Percentiles rank a stretch among this genome's conserved stretches.
phyloP scores from a whole-genome alignment of 2,113 vertebrate genomes.

The Echinops telfairi region DNA sequence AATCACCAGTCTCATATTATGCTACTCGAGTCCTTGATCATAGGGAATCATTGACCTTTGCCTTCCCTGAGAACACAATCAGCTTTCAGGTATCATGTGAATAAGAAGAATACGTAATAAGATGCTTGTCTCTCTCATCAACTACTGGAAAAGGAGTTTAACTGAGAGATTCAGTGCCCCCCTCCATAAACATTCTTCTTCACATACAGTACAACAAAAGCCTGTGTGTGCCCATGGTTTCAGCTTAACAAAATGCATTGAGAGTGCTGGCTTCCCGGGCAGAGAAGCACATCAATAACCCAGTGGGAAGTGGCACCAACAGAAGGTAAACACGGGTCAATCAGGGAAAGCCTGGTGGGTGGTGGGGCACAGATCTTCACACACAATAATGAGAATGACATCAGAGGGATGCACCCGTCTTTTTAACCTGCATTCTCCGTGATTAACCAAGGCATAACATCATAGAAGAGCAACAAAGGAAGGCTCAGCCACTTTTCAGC shows the following conservation, averaged over 20 bases:
- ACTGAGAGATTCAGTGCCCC: slow-evolving; percentile 43
- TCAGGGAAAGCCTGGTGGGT: slow-evolving; percentile 83
- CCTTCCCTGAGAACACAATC: background rate
- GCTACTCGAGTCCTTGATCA: background rate
- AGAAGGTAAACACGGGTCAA: slow-evolving; percentile 89
- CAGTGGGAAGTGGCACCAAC: slow-evolving; percentile 90
- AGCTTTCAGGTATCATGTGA: slow-evolving; percentile 57
- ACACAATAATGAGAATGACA: slow-evolving; percentile 85
- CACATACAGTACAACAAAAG: slow-evolving; percentile 83
- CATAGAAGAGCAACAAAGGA: slow-evolving; percentile 81
- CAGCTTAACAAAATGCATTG: slow-evolving; percentile 83
- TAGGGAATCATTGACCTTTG: slow-evolving; percentile 34
- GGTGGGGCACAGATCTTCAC: slow-evolving; percentile 79
- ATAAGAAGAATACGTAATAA: background rate
- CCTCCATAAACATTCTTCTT: slow-evolving; percentile 77
- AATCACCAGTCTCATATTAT: background rate
- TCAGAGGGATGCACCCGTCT: slow-evolving; percentile 82
- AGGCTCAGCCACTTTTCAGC: slow-evolving; percentile 82
- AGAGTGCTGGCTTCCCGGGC: slow-evolving; percentile 83
- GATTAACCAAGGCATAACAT: slow-evolving; percentile 87
- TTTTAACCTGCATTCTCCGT: slow-evolving; percentile 77
- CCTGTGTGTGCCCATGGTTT: slow-evolving; percentile 79
- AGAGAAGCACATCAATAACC: slow-evolving; percentile 90
- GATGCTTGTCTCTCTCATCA: background rate
- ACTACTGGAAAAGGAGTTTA: slow-evolving; percentile 55